Evolutionary conservation across 2,888 invertebrate species (phyloP).

Genomic region (Mythimna lalbum): DNA sequence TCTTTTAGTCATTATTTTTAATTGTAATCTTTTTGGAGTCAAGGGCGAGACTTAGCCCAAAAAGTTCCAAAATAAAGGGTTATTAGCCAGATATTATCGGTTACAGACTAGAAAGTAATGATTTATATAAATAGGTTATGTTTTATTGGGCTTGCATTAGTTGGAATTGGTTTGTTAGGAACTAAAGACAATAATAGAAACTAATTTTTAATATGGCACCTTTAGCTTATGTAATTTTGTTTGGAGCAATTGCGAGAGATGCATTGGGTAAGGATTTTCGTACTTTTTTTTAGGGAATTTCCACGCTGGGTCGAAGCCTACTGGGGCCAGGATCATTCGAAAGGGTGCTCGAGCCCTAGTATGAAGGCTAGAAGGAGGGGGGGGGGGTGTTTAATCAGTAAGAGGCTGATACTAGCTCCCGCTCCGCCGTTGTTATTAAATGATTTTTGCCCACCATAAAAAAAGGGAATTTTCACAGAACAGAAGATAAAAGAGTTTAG

Average conservation of each 20-base stretch:
- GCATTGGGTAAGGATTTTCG: constrained; percentile 20
- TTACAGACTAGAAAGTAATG: constrained; percentile 23
- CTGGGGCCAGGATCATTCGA: too few relatives aligned
- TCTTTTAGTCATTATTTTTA: constrained; percentile 12
- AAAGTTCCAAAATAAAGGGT: constrained; percentile 4
- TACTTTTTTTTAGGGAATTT: too few relatives aligned
- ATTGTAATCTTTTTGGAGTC: constrained; percentile 13
- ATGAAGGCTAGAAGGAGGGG: too few relatives aligned
- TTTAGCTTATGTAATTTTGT: constrained; percentile 4
- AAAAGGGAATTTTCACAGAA: too few relatives aligned
- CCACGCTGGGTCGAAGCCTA: too few relatives aligned
- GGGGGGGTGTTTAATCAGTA: too few relatives aligned
- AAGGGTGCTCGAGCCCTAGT: too few relatives aligned
- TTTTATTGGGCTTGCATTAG: constrained; percentile 5
- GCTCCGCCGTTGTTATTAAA: too few relatives aligned
- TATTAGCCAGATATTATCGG: constrained; percentile 27
- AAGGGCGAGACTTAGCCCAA: constrained; percentile 13
- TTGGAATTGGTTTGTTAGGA: neutral
- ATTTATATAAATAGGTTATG: constrained; percentile 35
- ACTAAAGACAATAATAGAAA: neutral
- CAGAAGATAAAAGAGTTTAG: too few relatives aligned
- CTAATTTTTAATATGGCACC: constrained; percentile 11
- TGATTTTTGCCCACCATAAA: too few relatives aligned
- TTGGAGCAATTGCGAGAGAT: constrained; percentile 1
- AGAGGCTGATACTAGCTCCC: too few relatives aligned